Evolutionary conservation across 2,888 invertebrate genomes (phyloP).

Genomic region (Limnephilus auricula): DNA sequence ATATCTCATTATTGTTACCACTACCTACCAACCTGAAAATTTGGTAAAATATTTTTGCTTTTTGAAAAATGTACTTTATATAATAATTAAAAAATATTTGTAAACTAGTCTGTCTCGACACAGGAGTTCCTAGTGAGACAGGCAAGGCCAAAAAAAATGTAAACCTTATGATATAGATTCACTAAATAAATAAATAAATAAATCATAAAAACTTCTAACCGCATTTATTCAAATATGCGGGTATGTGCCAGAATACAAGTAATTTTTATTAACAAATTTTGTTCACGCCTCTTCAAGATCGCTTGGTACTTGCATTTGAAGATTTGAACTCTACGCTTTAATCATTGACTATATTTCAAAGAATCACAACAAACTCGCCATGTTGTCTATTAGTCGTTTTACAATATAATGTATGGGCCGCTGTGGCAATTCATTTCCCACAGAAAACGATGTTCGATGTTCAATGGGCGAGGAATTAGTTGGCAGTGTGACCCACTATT

Average conservation of each 20-base stretch:
- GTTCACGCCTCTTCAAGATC: background rate
- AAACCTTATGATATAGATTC: too few species aligned
- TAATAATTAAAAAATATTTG: too few species aligned
- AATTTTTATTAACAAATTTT: background rate
- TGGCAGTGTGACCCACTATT: constrained; percentile 5
- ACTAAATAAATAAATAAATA: too few species aligned
- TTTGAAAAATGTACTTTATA: too few species aligned
- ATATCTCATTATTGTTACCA: too few species aligned
- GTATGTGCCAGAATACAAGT: background rate
- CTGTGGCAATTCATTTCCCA: constrained; percentile 3
- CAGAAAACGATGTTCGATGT: constrained; percentile 9
- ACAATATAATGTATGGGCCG: background rate
- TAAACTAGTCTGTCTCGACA: too few species aligned
- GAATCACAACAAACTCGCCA: background rate
- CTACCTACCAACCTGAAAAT: too few species aligned
- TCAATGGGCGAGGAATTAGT: constrained; percentile 16
- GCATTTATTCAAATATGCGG: background rate
- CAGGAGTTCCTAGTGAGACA: too few species aligned
- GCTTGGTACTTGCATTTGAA: background rate
- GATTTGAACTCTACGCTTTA: background rate
- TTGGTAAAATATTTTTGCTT: too few species aligned
- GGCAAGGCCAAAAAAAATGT: too few species aligned
- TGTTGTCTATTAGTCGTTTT: background rate
- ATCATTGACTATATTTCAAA: background rate
- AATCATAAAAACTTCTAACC: background rate